Evolutionary conservation across 2,797 vertebrate species (phyloP).

Genomic region (Phaenicophaeus curvirostris): DNA sequence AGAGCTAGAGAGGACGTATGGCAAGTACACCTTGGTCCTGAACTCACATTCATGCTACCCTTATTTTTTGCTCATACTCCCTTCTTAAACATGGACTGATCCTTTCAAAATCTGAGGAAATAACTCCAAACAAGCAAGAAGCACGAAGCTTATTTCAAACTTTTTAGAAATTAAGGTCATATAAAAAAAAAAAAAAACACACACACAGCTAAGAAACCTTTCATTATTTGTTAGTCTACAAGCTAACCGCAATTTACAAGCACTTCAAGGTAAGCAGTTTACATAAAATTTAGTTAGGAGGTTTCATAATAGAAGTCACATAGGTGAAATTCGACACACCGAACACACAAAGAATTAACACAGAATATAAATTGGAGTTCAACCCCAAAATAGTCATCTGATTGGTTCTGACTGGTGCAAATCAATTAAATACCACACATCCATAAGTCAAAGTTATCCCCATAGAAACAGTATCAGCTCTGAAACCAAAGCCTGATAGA

Average conservation of each 20-base stretch:
- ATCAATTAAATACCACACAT: not conserved
- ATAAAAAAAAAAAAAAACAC: too few relatives aligned
- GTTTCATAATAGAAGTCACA: not conserved
- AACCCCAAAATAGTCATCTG: not conserved
- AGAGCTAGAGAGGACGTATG: not conserved
- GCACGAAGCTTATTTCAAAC: not conserved
- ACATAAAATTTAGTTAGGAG: not conserved
- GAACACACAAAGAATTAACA: not conserved
- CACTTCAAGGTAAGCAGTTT: not conserved
- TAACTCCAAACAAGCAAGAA: not conserved
- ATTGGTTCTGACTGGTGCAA: not conserved
- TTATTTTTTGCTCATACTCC: not conserved
- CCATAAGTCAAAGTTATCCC: not conserved
- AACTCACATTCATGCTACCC: not conserved
- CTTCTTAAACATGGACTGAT: not conserved
- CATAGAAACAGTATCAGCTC: not conserved
- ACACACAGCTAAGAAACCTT: not conserved
- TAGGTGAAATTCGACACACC: not conserved
- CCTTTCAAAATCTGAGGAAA: not conserved
- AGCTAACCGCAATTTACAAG: not conserved
- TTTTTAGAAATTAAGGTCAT: not conserved
- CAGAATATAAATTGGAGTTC: not conserved
- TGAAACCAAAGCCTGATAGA: not conserved
- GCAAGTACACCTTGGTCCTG: not conserved
- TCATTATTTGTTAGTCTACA: not conserved